Percentiles rank a stretch among this genome's conserved stretches.
Evolutionary conservation across 1,140 invertebrate species (phyloP).

Genomic region (Telenomus remus): DNA sequence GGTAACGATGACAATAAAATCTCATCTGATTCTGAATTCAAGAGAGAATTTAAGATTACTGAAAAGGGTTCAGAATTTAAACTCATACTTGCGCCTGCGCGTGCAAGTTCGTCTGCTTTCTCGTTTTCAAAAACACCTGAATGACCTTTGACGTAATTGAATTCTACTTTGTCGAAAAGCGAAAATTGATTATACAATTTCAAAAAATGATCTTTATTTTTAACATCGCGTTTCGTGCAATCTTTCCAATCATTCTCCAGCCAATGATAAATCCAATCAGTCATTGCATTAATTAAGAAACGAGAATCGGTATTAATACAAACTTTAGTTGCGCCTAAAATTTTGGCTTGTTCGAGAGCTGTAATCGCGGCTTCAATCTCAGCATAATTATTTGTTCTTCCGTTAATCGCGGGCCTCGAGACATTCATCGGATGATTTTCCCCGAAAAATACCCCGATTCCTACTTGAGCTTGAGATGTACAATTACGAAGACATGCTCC

Average conservation of each 20-base stretch:
- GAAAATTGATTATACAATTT: not conserved
- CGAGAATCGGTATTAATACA: slow-evolving; percentile 6
- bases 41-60: too few relatives aligned
- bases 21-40: too few relatives aligned
- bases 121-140: too few relatives aligned
- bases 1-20: not conserved
- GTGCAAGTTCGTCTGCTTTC: too few relatives aligned
- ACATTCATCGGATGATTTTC: slow-evolving; percentile 6
- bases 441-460: slow-evolving; percentile 12
- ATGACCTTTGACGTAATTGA: slow-evolving; percentile 13
- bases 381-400: slow-evolving; percentile 2
- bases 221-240: not conserved
- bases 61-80: too few relatives aligned
- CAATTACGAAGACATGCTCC: not conserved
- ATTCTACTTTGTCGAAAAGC: not conserved
- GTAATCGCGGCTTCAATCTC: slow-evolving; percentile 18
- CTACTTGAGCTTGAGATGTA: not conserved
- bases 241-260: slow-evolving; percentile 13
- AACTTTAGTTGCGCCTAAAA: not conserved
- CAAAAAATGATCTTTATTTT: not conserved
- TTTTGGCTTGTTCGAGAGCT: not conserved
- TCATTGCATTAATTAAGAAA: slow-evolving; percentile 1
- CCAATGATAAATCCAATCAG: not conserved
- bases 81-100: too few relatives aligned
- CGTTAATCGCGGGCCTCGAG: not conserved